Evolutionary conservation across 2,113 vertebrate genomes (phyloP).

Genomic region (Myotis brandtii): DNA sequence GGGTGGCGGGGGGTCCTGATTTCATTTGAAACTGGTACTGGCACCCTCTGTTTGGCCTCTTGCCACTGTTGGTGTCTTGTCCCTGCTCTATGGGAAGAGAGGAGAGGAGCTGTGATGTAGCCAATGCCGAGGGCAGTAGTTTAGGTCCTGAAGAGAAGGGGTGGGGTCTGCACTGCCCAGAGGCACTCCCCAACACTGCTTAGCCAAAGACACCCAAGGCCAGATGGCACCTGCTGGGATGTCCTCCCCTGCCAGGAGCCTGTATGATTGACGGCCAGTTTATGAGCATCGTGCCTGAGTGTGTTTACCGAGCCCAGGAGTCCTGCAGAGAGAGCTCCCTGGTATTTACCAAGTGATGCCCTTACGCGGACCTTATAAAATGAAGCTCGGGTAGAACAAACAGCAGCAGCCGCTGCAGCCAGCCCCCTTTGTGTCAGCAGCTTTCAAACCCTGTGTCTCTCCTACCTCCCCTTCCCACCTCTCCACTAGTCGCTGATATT

Average conservation of each 20-base stretch:
- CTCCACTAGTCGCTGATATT: accelerated
- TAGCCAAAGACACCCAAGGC: background rate
- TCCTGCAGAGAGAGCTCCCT: background rate
- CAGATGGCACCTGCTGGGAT: background rate
- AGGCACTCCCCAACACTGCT: too few species aligned
- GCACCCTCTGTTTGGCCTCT: background rate
- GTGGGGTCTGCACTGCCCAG: accelerated
- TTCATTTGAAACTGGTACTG: too few species aligned
- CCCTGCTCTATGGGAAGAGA: accelerated
- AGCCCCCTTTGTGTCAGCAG: background rate
- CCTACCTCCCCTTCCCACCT: accelerated
- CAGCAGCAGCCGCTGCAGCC: accelerated
- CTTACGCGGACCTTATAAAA: background rate
- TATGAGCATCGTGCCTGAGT: background rate
- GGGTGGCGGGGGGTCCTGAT: background rate
- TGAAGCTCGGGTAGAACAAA: background rate
- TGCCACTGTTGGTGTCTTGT: background rate
- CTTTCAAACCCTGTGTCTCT: background rate
- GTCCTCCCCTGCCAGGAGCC: background rate
- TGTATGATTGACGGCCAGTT: accelerated
- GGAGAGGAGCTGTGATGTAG: background rate
- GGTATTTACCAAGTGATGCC: background rate
- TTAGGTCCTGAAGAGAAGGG: background rate
- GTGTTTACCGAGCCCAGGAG: background rate
- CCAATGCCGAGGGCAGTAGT: background rate